Conservation (phyloP, 2,888 invertebrate genomes). For the Agapetus fuscipes region DNA sequence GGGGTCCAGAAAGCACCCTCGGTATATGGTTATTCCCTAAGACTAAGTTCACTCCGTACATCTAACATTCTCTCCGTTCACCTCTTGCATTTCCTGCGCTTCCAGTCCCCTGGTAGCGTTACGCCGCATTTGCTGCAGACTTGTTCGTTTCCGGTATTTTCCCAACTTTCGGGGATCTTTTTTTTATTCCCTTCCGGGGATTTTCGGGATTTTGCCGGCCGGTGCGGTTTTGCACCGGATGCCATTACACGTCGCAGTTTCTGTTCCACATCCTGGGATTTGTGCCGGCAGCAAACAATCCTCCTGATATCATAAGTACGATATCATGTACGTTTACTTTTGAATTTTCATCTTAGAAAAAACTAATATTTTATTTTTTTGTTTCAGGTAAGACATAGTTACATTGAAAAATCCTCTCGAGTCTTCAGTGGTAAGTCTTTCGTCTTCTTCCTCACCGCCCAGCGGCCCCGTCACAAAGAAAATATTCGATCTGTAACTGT, state of each 20-base stretch:
- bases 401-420: too few relatives aligned
- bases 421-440: too few relatives aligned
- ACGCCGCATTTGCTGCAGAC: slow-evolving; percentile 19
- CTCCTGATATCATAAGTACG: too few relatives aligned
- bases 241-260: too few relatives aligned
- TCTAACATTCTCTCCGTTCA: slow-evolving; percentile 6
- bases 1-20: not conserved
- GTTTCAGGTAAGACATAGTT: slow-evolving; percentile 13
- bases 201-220: slow-evolving; percentile 10
- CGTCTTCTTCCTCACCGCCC: too few relatives aligned
- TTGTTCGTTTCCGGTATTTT: slow-evolving; percentile 17
- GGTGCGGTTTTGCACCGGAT: too few relatives aligned
- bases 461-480: too few relatives aligned
- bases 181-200: slow-evolving; percentile 3
- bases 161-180: not conserved
- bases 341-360: not conserved
- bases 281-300: too few relatives aligned
- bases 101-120: slow-evolving; percentile 11
- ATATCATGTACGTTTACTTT: slow-evolving; percentile 3
- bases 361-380: slow-evolving; percentile 8
- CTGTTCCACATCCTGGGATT: too few relatives aligned
- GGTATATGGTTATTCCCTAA: not conserved
- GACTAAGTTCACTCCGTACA: slow-evolving; percentile 1
- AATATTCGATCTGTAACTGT: too few relatives aligned
- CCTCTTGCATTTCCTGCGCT: slow-evolving; percentile 8